Percentiles rank a stretch among this genome's conserved stretches.
phyloP scores from a whole-genome alignment of 2,797 vertebrate species.

The Oryzias sinensis region DNA sequence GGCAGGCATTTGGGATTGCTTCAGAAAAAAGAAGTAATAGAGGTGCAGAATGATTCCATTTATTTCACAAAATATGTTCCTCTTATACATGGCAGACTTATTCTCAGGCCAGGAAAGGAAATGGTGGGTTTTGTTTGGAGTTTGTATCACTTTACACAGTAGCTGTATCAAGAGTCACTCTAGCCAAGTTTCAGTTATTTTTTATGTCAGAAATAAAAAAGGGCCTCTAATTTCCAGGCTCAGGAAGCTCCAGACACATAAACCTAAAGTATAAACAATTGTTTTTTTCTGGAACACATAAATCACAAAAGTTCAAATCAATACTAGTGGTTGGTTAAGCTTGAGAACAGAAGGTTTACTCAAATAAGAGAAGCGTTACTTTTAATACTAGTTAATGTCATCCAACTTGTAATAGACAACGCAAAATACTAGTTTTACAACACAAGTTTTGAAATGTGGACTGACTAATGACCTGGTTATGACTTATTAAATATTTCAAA shows the following conservation, averaged over 20 bases:
- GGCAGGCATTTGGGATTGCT: conserved; percentile 63
- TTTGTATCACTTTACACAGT: conserved; percentile 73
- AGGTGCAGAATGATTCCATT: conserved; percentile 65
- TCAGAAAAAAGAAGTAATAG: conserved; percentile 62
- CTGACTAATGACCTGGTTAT: too few species aligned
- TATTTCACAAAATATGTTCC: conserved; percentile 54
- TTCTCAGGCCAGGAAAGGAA: conserved; percentile 22
- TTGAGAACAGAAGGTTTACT: too few species aligned
- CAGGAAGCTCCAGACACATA: conserved; percentile 14
- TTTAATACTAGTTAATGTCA: too few species aligned
- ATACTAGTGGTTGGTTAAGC: too few species aligned
- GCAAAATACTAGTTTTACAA: too few species aligned
- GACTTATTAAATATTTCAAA: too few species aligned
- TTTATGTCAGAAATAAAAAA: conserved; percentile 51
- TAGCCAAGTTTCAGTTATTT: conserved; percentile 70
- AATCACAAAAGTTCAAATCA: too few species aligned
- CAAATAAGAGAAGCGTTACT: too few species aligned
- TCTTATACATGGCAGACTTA: conserved; percentile 41
- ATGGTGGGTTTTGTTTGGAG: conserved; percentile 68
- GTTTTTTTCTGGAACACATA: too few species aligned
- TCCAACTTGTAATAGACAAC: too few species aligned
- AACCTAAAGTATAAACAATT: background rate
- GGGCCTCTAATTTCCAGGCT: conserved; percentile 47
- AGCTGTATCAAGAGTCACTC: conserved; percentile 63
- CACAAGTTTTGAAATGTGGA: too few species aligned